These are phyloP conservation scores for Cremastinae sp. DNA, from an alignment of 2,888 invertebrate genomes.

Conservation along the genomic window DNA sequence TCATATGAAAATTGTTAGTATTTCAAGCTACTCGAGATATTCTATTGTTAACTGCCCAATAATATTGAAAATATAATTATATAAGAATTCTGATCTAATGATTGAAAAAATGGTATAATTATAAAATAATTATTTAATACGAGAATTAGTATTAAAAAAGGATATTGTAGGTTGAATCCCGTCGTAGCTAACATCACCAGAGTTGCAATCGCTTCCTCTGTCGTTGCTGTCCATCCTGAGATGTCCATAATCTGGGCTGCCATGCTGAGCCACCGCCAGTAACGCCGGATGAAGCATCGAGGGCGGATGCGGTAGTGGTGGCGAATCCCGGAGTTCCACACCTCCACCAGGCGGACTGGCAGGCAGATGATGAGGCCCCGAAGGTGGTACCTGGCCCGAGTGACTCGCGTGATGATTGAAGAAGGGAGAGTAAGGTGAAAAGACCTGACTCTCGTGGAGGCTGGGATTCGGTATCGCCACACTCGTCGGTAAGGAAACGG, in stretches of 20 bases:
- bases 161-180: constrained; percentile 97
- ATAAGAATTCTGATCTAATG: too few species aligned
- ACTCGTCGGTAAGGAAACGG: constrained; percentile 94
- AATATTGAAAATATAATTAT: too few species aligned
- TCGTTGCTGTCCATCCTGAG: constrained; percentile 91
- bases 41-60: too few species aligned
- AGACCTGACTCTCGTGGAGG: constrained; percentile 96
- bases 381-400: constrained; percentile 78
- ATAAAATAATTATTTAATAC: background rate
- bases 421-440: constrained; percentile 95
- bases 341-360: constrained; percentile 86
- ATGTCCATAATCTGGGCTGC: constrained; percentile 90
- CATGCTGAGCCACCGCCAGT: constrained; percentile 90
- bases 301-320: constrained; percentile 90
- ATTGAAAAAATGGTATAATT: too few species aligned
- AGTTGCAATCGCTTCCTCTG: constrained; percentile 94
- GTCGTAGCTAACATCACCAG: constrained; percentile 94
- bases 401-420: constrained; percentile 83
- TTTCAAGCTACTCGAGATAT: too few species aligned
- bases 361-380: constrained; percentile 78
- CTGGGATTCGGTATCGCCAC: constrained; percentile 98
- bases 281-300: constrained; percentile 93
- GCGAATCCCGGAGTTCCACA: constrained; percentile 88
- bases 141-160: constrained; percentile 85
- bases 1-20: too few species aligned